Percentiles rank a stretch among this genome's conserved stretches.
phyloP scores from a whole-genome alignment of 2,888 invertebrate species.

The Eurytoma californica region DNA sequence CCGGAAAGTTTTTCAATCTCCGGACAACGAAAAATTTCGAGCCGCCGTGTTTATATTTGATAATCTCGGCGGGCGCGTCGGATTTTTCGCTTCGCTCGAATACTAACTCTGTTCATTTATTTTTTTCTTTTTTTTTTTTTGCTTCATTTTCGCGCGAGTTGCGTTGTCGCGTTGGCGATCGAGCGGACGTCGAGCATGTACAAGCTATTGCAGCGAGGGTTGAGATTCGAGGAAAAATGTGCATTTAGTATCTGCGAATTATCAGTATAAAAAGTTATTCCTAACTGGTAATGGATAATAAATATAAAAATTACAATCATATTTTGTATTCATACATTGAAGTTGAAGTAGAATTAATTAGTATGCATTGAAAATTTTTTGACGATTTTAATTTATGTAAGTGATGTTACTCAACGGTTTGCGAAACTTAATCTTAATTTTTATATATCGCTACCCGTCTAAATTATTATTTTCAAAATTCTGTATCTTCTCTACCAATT shows the following conservation, averaged over 20 bases:
- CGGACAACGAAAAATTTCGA: slow-evolving; percentile 51
- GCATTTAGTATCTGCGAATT: neutral
- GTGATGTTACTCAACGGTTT: no score
- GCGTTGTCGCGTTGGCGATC: neutral
- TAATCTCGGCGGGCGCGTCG: slow-evolving; percentile 45
- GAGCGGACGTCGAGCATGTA: slow-evolving; percentile 16
- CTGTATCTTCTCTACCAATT: no score
- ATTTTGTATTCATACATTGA: no score
- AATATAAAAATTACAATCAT: no score
- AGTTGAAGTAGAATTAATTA: no score
- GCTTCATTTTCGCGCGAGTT: neutral
- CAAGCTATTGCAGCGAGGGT: slow-evolving; percentile 8
- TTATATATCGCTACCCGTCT: no score
- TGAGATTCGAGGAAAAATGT: neutral
- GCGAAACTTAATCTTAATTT: no score
- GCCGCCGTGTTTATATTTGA: slow-evolving; percentile 52
- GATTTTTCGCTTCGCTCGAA: no score
- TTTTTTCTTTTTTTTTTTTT: slow-evolving; percentile 12
- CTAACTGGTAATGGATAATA: no score
- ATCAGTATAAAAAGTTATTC: neutral
- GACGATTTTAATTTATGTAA: neutral
- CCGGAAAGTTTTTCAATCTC: slow-evolving; percentile 59
- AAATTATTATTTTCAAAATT: no score
- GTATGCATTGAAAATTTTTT: no score
- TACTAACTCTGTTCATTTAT: neutral